These are phyloP conservation scores for Aphidius gifuensis DNA, from an alignment of 1,140 invertebrate species.

Conservation along the genomic window DNA sequence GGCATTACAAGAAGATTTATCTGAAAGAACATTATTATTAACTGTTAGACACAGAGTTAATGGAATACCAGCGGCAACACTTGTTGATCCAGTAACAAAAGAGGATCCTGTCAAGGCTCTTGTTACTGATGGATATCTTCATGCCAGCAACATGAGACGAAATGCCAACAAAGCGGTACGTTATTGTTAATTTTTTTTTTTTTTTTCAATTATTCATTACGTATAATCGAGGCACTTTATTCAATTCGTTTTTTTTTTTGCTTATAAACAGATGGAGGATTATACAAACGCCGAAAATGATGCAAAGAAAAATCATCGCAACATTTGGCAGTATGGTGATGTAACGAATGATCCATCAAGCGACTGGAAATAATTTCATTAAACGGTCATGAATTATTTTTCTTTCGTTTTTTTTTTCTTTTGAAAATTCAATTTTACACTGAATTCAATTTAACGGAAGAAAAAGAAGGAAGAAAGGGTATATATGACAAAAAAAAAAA, in stretches of 20 bases:
- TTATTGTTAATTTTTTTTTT: constrained; percentile 5
- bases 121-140: constrained; percentile 79
- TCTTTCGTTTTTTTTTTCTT: too few species aligned
- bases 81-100: constrained; percentile 70
- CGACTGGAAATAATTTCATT: constrained; percentile 40
- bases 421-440: background rate
- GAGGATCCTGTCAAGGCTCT: constrained; percentile 81
- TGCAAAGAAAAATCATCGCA: constrained; percentile 79
- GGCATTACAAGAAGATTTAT: constrained; percentile 66
- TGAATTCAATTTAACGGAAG: constrained; percentile 9
- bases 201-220: constrained; percentile 6
- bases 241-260: constrained; percentile 15
- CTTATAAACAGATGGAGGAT: constrained; percentile 63
- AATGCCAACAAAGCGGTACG: constrained; percentile 75
- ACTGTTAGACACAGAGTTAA: constrained; percentile 71
- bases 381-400: background rate
- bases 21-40: constrained; percentile 66
- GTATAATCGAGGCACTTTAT: constrained; percentile 2
- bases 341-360: constrained; percentile 92
- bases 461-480: constrained; percentile 21
- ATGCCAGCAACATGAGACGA: constrained; percentile 76
- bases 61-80: constrained; percentile 66
- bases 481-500: constrained; percentile 24
- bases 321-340: constrained; percentile 95
- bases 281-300: constrained; percentile 81